These are phyloP conservation scores for Papilio elwesi DNA, from an alignment of 2,888 invertebrate species.

Conservation along the genomic window DNA sequence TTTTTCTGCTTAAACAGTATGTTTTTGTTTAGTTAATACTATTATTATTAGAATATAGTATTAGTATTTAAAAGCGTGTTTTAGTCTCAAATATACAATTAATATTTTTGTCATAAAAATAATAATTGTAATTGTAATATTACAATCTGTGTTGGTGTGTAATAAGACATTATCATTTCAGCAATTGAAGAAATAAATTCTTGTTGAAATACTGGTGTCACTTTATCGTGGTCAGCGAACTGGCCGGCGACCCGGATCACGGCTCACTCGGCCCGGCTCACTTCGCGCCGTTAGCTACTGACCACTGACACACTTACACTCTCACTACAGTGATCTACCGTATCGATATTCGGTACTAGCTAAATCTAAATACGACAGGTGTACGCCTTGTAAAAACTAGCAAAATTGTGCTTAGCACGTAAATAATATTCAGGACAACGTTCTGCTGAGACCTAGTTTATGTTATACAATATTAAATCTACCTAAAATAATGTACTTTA, in stretches of 20 bases:
- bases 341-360: slow-evolving; percentile 36
- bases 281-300: slow-evolving; percentile 56
- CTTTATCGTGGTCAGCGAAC: slow-evolving; percentile 52
- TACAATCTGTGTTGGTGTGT: too few species aligned
- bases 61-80: too few species aligned
- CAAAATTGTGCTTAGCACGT: slow-evolving; percentile 16
- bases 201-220: slow-evolving; percentile 23
- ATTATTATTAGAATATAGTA: too few species aligned
- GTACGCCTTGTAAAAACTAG: slow-evolving; percentile 31
- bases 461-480: neutral
- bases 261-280: slow-evolving; percentile 74
- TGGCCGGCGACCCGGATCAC: slow-evolving; percentile 74
- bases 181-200: neutral
- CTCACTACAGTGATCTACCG: slow-evolving; percentile 51
- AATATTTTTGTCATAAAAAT: too few species aligned
- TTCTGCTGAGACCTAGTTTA: too few species aligned
- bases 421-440: neutral
- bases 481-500: too few species aligned
- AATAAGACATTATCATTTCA: neutral
- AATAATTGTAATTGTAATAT: too few species aligned
- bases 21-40: too few species aligned
- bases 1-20: too few species aligned
- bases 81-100: too few species aligned
- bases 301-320: slow-evolving; percentile 65
- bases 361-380: slow-evolving; percentile 39